phyloP scores from a whole-genome alignment of 2,888 invertebrate genomes.

The Rambutsinella grinnellia region DNA sequence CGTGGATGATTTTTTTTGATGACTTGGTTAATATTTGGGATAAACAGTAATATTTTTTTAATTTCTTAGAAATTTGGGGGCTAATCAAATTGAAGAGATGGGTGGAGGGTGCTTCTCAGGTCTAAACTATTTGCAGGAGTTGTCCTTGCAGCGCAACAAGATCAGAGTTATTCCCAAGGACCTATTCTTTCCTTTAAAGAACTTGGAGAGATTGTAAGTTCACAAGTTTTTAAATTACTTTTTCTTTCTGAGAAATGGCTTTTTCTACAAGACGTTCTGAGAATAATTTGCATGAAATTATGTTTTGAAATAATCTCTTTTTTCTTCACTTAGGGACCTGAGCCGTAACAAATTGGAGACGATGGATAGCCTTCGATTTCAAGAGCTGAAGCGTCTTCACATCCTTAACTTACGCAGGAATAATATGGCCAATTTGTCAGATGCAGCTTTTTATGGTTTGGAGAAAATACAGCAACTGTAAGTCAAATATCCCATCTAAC shows the following conservation, averaged over 20 bases:
- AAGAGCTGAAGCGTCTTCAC: slow-evolving; percentile 80
- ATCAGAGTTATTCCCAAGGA: slow-evolving; percentile 76
- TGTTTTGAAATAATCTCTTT: background rate
- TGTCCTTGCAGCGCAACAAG: slow-evolving; percentile 85
- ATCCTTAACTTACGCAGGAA: slow-evolving; percentile 85
- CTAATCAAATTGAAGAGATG: slow-evolving; percentile 80
- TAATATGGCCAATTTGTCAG: slow-evolving; percentile 81
- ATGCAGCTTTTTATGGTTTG: slow-evolving; percentile 92
- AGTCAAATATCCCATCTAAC: slow-evolving; percentile 67
- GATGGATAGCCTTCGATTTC: slow-evolving; percentile 86
- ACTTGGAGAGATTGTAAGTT: slow-evolving; percentile 80
- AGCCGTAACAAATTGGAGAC: slow-evolving; percentile 85
- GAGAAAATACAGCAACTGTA: slow-evolving; percentile 76
- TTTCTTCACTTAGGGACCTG: slow-evolving; percentile 75
- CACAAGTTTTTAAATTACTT: slow-evolving; percentile 4
- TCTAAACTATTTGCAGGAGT: slow-evolving; percentile 78
- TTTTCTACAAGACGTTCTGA: background rate
- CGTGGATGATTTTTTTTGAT: too few species aligned
- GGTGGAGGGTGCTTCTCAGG: slow-evolving; percentile 81
- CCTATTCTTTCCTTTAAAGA: slow-evolving; percentile 78
- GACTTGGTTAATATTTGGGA: too few species aligned
- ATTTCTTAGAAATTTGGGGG: slow-evolving; percentile 78
- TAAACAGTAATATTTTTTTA: too few species aligned
- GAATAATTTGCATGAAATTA: slow-evolving; percentile 6
- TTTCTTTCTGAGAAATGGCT: background rate